These are phyloP conservation scores for Ceyx margarethae DNA, from an alignment of 2,113 vertebrate species.

Conservation along the genomic window DNA sequence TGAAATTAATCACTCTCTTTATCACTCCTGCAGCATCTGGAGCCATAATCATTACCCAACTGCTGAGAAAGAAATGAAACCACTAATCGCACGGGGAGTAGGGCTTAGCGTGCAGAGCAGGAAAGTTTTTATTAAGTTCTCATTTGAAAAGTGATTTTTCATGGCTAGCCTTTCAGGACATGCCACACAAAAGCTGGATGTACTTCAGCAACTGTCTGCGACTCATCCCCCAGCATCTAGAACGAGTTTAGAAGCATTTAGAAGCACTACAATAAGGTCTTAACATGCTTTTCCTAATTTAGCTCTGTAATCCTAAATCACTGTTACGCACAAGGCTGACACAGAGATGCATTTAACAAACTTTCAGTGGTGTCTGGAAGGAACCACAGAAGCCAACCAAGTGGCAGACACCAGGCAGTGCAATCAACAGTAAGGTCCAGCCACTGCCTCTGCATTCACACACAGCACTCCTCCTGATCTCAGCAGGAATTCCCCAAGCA, in stretches of 20 bases:
- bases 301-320: not conserved
- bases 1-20: constrained; percentile 96
- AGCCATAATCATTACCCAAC: constrained; percentile 89
- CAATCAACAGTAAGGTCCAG: not conserved
- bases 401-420: not conserved
- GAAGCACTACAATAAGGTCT: not conserved
- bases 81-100: constrained; percentile 83
- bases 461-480: not conserved
- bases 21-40: constrained; percentile 87
- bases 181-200: constrained; percentile 17
- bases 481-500: not conserved
- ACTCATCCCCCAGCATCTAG: not conserved
- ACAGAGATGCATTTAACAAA: not conserved
- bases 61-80: constrained; percentile 93
- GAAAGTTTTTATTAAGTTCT: constrained; percentile 82
- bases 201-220: not conserved
- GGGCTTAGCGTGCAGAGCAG: constrained; percentile 70
- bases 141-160: constrained; percentile 79
- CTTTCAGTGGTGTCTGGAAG: not conserved
- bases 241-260: constrained; percentile 12
- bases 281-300: constrained; percentile 19
- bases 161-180: constrained; percentile 57
- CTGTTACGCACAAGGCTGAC: not conserved
- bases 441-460: not conserved
- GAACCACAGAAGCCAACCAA: not conserved